Percentiles rank a stretch among this genome's conserved stretches.
These are phyloP conservation scores for Mesocricetus auratus DNA, from an alignment of 2,113 vertebrate genomes.

Conservation along the genomic window DNA sequence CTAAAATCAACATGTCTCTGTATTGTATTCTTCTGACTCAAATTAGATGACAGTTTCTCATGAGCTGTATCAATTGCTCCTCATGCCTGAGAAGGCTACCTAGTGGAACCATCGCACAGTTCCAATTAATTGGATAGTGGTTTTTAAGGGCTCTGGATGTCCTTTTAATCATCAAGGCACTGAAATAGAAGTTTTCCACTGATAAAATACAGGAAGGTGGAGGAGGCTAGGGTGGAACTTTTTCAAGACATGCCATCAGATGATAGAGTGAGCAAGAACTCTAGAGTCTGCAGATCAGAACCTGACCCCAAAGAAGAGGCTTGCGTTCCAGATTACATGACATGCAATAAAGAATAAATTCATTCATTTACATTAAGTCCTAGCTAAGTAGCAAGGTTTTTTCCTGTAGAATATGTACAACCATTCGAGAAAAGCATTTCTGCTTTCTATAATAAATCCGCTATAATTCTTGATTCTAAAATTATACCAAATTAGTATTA, in stretches of 20 bases:
- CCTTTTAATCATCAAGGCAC: background rate
- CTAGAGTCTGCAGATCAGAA: background rate
- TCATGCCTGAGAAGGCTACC: background rate
- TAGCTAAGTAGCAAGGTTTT: slow-evolving; percentile 28
- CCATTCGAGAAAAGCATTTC: slow-evolving; percentile 27
- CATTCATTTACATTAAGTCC: background rate
- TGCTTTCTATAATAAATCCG: background rate
- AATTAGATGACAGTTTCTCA: background rate
- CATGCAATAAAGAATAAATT: background rate
- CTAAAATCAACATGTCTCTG: slow-evolving; percentile 67
- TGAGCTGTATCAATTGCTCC: background rate
- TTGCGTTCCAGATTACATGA: slow-evolving; percentile 5
- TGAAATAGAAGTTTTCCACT: background rate
- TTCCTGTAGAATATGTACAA: background rate
- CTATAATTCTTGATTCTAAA: slow-evolving; percentile 72
- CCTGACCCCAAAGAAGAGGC: background rate
- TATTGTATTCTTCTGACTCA: slow-evolving; percentile 66
- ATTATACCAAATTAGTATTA: slow-evolving; percentile 67
- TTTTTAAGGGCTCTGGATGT: background rate
- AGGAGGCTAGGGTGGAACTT: background rate
- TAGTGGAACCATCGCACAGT: background rate
- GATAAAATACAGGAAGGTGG: background rate
- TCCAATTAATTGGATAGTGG: background rate
- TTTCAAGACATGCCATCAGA: background rate
- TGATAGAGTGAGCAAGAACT: background rate